Evolutionary conservation across 2,888 invertebrate genomes (phyloP), one percentile per base, ranked within the genome.

Genomic region (Petrophora chlorosata): DNA sequence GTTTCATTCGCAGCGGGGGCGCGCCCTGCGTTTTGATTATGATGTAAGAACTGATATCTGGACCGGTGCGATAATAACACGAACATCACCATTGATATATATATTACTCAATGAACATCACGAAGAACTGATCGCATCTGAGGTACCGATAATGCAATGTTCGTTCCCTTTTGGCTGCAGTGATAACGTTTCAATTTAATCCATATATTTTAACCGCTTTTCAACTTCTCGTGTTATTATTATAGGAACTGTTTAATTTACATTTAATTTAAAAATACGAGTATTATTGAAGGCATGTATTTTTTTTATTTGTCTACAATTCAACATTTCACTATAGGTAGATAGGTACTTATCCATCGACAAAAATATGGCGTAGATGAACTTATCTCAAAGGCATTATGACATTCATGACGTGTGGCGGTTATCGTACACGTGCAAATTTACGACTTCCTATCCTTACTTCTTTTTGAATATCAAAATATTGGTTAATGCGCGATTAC

Each of bases 21-120:
- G 26, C 32, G 41, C 42, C 36, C 32, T 8, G 30, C 33, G 45
- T 12, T 22, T 12, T 16, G 33, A 38, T 19, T 14, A 22, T 48
- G 36, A 38, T 36, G 47, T 36, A 48, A 42, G 36, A 14, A n/a
- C 26, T 9, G 32, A 30, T 42, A 29, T 30, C 17, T 29, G 16
- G 5, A 26, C 12, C 10, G 19, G 9, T 13, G 33, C 28, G 45
- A 26, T 46, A 38, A 36, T 36, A 34, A 32, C 10, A 13, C 22
- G n/a, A 30, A 47, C 17, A 13, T 38, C 14, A 7, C 39, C n/a
- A 9, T n/a, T n/a, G n/a, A n/a, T n/a, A n/a, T n/a, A n/a, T n/a
- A n/a, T n/a, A n/a, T n/a, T n/a, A n/a, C n/a, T n/a, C n/a, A n/a
- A n/a, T n/a, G n/a, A n/a, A n/a, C n/a, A n/a, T n/a, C n/a, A n/a